These are phyloP conservation scores for Beroe ovata DNA, from an alignment of 37 sponge, comb jelly and placozoan species.

Conservation along the genomic window DNA sequence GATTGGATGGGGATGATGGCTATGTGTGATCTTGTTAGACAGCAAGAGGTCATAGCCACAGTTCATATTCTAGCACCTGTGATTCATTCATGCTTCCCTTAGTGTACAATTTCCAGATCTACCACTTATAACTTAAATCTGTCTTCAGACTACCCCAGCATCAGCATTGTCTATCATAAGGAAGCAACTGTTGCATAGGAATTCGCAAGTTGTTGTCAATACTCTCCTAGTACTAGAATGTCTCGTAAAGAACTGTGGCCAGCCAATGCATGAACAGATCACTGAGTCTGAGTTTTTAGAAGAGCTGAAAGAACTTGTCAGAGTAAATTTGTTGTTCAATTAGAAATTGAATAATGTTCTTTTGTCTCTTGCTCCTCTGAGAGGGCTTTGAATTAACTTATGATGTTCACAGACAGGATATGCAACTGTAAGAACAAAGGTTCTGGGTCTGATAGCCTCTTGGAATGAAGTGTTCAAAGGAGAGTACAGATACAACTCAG, in stretches of 20 bases:
- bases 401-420: slow-evolving; percentile 47
- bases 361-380: no score
- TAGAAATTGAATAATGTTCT: no score
- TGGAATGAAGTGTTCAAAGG: slow-evolving; percentile 58
- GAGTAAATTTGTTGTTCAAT: no score
- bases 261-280: slow-evolving; percentile 80
- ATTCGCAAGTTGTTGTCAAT: slow-evolving; percentile 71
- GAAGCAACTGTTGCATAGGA: slow-evolving; percentile 47
- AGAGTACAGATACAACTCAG: slow-evolving; percentile 69
- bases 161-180: not conserved
- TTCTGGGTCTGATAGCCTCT: slow-evolving; percentile 7
- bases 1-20: slow-evolving; percentile 66
- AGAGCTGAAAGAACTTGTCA: slow-evolving; percentile 78
- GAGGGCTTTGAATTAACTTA: no score
- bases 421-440: slow-evolving; percentile 36
- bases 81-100: no score
- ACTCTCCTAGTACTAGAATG: slow-evolving; percentile 82
- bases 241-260: slow-evolving; percentile 87
- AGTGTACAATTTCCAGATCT: no score
- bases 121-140: no score
- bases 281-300: slow-evolving; percentile 76
- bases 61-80: no score
- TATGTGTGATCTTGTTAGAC: slow-evolving; percentile 59
- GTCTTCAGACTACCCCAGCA: not conserved
- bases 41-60: slow-evolving; percentile 20